A percentile compares a stretch with the other conserved stretches of the same genome.
phyloP scores from a whole-genome alignment of 2,888 invertebrate genomes.

The Cantharis lateralis region DNA sequence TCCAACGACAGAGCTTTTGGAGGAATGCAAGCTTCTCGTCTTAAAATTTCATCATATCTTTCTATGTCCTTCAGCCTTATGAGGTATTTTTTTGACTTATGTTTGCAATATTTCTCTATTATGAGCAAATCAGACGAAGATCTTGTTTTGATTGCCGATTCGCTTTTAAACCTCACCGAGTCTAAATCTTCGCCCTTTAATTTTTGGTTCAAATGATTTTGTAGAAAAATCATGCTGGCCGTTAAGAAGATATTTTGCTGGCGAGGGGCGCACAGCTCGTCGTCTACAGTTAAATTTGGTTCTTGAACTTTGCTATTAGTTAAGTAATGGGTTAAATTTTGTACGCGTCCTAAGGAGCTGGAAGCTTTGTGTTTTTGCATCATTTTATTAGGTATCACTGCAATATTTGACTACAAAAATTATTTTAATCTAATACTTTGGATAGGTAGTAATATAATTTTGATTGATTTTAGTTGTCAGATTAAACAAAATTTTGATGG shows the following conservation, averaged over 20 bases:
- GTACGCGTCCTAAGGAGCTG: neutral
- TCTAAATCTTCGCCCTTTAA: neutral
- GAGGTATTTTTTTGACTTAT: constrained; percentile 28
- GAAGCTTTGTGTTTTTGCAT: neutral
- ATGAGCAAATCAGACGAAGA: constrained; percentile 36
- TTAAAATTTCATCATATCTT: constrained; percentile 33
- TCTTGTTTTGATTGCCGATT: neutral
- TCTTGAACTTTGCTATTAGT: neutral
- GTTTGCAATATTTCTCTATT: constrained; percentile 32
- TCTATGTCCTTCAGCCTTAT: constrained; percentile 37
- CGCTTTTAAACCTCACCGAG: neutral
- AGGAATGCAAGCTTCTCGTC: constrained; percentile 34
- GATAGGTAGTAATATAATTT: too few species aligned
- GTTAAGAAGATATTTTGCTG: constrained; percentile 34
- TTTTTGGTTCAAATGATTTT: constrained; percentile 34
- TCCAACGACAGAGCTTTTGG: constrained; percentile 28
- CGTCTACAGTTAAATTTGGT: neutral
- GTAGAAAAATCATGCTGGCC: constrained; percentile 39
- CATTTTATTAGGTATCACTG: neutral
- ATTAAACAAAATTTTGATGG: neutral
- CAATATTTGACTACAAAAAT: neutral
- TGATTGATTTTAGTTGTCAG: neutral
- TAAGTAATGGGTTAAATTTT: neutral
- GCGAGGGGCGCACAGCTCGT: constrained; percentile 31
- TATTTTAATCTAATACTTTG: neutral